Evolutionary conservation across 2,113 vertebrate species (phyloP), one percentile per base, ranked within the genome.

Genomic region (Oncorhynchus clarkii): DNA sequence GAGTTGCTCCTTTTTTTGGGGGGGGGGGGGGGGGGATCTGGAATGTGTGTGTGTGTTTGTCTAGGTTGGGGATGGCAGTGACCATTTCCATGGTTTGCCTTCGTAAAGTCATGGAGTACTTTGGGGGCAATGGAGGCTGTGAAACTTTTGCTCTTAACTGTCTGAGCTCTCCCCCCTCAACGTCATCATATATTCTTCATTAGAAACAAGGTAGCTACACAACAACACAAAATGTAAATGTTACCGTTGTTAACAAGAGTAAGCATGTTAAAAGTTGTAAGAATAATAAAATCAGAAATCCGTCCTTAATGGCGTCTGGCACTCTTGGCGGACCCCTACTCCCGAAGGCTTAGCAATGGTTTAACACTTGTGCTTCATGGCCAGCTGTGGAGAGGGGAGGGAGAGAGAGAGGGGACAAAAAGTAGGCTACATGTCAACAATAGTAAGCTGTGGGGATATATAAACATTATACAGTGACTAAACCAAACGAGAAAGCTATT

Each of bases 291-390:
- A 74, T 82, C 74, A 85, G 82, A 80, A 88, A 82, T 87, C 84
- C 82, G 73, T 86, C 85, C 88, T 71, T 73, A 82, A 77, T 79
- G 80, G 74, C 73, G 13, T 66, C 67, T 73, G 82, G 78, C 62
- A 76, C 65, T 22, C 86, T 85, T 20, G 68, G 75, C 87, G 89
- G 88, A 85, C 70, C 84, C 87, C 86, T 79, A 73, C 9, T 73
- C 8, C 64, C 31, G 81, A 73, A 85, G 91, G 76, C 81, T 91
- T 87, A 92, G 93, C 90, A 89, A 86, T 87, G 90, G 88, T 90
- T 94, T 95, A 98, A 92, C 95, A 96, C 89, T 98, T 99, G 94
- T 99, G 96, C 93, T 99, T 99, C 97, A 98, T 98, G 88, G 97
- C 97, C 79, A 99, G 96, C 97, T 99, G 95, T 83, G 93, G 87